A percentile compares a stretch with the other conserved stretches of the same genome.
Conservation (phyloP, 92 coral and sea anemone species). For the Meandrina meandrites region DNA sequence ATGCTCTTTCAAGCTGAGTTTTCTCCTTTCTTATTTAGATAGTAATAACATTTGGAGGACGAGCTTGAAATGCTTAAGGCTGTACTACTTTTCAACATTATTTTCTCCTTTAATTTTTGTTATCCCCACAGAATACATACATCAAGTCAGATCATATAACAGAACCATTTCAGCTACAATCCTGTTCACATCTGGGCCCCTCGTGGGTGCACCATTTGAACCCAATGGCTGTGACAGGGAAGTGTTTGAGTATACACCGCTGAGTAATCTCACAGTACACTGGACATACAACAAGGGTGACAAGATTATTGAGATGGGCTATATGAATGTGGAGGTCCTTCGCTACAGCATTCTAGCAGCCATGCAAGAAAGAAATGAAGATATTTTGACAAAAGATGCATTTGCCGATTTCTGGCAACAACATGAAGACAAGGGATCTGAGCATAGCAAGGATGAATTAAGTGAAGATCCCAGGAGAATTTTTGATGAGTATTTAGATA, state of each 20-base stretch:
- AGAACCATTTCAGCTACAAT: constrained; percentile 94
- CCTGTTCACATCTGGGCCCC: constrained; percentile 83
- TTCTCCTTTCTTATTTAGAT: background rate
- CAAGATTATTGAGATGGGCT: constrained; percentile 91
- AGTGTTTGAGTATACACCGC: constrained; percentile 69
- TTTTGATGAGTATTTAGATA: constrained; percentile 58
- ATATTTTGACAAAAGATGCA: constrained; percentile 51
- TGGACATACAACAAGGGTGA: constrained; percentile 99
- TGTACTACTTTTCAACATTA: background rate
- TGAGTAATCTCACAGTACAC: constrained; percentile 86
- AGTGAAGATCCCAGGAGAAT: constrained; percentile 46
- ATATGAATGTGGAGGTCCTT: constrained; percentile 82
- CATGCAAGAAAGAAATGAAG: constrained; percentile 39
- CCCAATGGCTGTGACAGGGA: constrained; percentile 73
- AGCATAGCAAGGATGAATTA: constrained; percentile 25
- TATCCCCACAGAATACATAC: constrained; percentile 76
- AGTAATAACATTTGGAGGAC: background rate
- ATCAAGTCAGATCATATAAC: constrained; percentile 92
- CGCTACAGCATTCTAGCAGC: constrained; percentile 65
- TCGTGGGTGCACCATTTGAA: constrained; percentile 54
- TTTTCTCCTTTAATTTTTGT: background rate
- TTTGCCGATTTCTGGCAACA: constrained; percentile 71
- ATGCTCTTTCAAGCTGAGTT: background rate
- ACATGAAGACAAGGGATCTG: constrained; percentile 37
- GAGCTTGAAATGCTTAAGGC: background rate